Conservation (phyloP, 1,140 invertebrate genomes). For the Diorhabda sublineata region DNA sequence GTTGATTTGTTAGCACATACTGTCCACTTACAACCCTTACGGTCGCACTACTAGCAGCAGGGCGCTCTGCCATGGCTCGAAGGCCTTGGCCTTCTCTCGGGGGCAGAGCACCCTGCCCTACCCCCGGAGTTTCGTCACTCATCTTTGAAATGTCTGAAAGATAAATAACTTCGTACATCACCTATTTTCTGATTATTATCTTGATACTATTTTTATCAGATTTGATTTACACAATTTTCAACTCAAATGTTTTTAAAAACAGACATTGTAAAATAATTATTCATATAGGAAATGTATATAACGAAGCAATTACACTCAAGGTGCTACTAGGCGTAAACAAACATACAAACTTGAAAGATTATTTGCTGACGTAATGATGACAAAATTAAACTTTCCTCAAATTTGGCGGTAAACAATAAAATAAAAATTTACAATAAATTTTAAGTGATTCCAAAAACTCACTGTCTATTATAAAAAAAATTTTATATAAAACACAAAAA, state of each 20-base stretch:
- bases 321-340: neutral
- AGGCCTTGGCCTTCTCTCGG: slow-evolving; percentile 40
- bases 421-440: too few relatives aligned
- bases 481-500: neutral
- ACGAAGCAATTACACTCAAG: too few relatives aligned
- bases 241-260: too few relatives aligned
- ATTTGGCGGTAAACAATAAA: too few relatives aligned
- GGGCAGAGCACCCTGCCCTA: slow-evolving; percentile 46
- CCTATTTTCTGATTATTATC: neutral
- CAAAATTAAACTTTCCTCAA: too few relatives aligned
- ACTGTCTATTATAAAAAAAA: too few relatives aligned
- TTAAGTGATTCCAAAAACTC: too few relatives aligned
- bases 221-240: too few relatives aligned
- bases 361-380: neutral
- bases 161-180: neutral
- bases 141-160: slow-evolving; percentile 40
- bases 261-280: too few relatives aligned
- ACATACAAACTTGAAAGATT: neutral
- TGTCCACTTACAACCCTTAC: slow-evolving; percentile 42
- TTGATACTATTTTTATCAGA: too few relatives aligned
- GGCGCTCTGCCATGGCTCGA: slow-evolving; percentile 37
- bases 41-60: slow-evolving; percentile 27
- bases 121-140: slow-evolving; percentile 48
- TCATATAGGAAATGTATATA: too few relatives aligned
- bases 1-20: slow-evolving; percentile 41